These are phyloP conservation scores for Plagodis dolabraria DNA, from an alignment of 2,888 invertebrate species.

Conservation along the genomic window DNA sequence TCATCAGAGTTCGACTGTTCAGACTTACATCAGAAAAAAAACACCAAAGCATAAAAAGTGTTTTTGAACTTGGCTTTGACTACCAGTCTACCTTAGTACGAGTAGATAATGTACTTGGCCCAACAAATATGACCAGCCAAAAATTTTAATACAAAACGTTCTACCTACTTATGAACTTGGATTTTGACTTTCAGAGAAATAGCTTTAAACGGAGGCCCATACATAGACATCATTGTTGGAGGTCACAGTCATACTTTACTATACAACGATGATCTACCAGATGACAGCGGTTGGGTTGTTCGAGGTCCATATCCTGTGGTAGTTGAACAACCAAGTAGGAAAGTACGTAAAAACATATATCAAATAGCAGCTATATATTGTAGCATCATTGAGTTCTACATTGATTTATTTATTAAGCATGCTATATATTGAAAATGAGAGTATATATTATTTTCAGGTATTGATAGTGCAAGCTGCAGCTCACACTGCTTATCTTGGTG, in stretches of 20 bases:
- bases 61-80: too few relatives aligned
- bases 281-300: constrained; percentile 74
- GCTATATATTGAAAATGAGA: not conserved
- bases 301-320: constrained; percentile 89
- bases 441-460: constrained; percentile 61
- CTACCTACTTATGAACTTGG: too few relatives aligned
- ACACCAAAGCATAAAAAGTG: too few relatives aligned
- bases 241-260: constrained; percentile 93
- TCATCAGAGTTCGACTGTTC: too few relatives aligned
- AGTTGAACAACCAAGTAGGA: constrained; percentile 75
- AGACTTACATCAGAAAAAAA: too few relatives aligned
- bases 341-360: constrained; percentile 45
- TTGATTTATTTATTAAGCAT: not conserved
- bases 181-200: constrained; percentile 75
- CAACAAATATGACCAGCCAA: too few relatives aligned
- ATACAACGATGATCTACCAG: constrained; percentile 83
- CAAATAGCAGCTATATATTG: too few relatives aligned
- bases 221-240: constrained; percentile 92
- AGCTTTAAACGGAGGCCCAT: constrained; percentile 87
- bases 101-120: too few relatives aligned
- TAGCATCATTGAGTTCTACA: not conserved
- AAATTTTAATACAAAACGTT: too few relatives aligned
- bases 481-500: constrained; percentile 91
- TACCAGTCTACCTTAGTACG: too few relatives aligned
- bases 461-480: constrained; percentile 90